Base-by-base conservation (phyloP, 2,113 vertebrate species). In the Glaucidium brasilianum region DNA sequence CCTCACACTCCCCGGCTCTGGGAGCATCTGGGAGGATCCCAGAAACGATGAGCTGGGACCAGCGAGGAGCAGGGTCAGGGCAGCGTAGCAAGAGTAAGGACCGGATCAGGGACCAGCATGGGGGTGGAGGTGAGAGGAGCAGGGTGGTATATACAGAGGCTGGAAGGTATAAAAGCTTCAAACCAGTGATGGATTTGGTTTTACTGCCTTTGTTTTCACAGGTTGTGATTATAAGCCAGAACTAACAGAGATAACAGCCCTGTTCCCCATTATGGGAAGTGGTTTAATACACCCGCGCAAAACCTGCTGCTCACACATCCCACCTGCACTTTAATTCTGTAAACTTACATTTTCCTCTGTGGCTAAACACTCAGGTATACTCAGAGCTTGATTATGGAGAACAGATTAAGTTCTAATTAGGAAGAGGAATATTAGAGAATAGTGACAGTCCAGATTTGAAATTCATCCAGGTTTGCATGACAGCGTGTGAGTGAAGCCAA, bases 1-100 rank as follows among this genome's bases (percentile, higher is more conserved):
- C 64, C 27, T 47, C 2, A 0, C 37, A 14, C 19, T 93, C 49
- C 55, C 4, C 1, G 6, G 27, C 37, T 74, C 35, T 35, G 29
- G 10, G 30, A 29, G 41, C 21, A 34, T 68, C 43, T 81, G 41
- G 45, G 41, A 87, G 26, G 26, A 62, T 49, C 52, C 67, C 62
- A 72, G 52, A 37, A 75, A 20, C 26, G 2, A 1, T 26, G 47
- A 68, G 12, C 37, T 67, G 60, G 37, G 41, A 74, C 10, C 69
- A 58, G 47, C 3, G 4, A 56, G 43, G 32, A 68, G 3, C 34
- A 47, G 43, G 12, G 32, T 15, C 29, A 47, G 71, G 55, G 66
- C 66, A 77, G 19, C 0, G 0, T 1, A 43, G 60, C 9, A 21
- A 35, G 66, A n/a, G 50, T 0, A 4, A 67, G 27, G 27, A 11